Conservation (phyloP, 1,140 invertebrate species). For the Matsumurasca onukii region DNA sequence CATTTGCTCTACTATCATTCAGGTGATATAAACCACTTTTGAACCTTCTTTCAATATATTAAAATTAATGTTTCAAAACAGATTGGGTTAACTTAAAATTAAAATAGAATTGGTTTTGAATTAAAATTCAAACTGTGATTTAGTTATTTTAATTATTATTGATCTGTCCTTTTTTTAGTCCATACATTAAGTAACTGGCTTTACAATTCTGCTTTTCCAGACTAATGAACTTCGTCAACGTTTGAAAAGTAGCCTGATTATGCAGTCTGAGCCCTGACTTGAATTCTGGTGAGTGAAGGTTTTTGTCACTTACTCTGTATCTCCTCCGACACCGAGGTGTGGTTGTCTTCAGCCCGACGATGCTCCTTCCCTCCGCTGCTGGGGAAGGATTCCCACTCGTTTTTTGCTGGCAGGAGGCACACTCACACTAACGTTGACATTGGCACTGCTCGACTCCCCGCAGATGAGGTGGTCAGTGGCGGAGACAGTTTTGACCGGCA, state of each 20-base stretch:
- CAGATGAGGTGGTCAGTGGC: not conserved
- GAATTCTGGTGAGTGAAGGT: not conserved
- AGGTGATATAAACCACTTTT: not conserved
- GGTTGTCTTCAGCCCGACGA: too few species aligned
- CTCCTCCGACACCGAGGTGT: too few species aligned
- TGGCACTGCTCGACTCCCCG: not conserved
- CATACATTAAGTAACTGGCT: not conserved
- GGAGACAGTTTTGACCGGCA: not conserved
- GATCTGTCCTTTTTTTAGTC: not conserved
- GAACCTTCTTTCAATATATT: not conserved
- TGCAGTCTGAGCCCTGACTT: not conserved
- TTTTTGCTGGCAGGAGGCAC: constrained; percentile 9
- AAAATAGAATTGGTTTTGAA: too few species aligned
- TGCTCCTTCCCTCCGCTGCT: constrained; percentile 26
- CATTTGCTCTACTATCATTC: too few species aligned
- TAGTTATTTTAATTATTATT: too few species aligned
- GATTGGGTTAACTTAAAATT: too few species aligned
- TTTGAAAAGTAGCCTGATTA: not conserved
- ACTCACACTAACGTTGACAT: too few species aligned
- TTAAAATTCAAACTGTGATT: not conserved
- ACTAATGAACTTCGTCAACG: not conserved
- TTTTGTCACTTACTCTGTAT: not conserved
- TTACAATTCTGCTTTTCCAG: not conserved
- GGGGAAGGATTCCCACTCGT: constrained; percentile 24
- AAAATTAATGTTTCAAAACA: not conserved